Conservation (phyloP, 2,113 vertebrate genomes). For the Anser cygnoides region DNA sequence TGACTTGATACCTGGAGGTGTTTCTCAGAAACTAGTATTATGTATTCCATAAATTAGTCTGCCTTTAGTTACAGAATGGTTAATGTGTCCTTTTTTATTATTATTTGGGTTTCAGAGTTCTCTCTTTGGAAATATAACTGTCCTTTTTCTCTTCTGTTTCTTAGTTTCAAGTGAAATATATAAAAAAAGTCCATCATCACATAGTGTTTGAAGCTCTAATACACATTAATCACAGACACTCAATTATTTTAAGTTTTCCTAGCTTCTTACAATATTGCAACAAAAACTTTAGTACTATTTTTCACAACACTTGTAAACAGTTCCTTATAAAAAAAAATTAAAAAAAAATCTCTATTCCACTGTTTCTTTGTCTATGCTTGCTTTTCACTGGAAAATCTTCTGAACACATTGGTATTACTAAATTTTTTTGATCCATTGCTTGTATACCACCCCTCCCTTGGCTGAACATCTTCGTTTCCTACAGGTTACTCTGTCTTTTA, state of each 20-base stretch:
- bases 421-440: neutral
- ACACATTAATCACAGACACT: neutral
- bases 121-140: neutral
- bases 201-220: neutral
- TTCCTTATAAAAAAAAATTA: accelerated
- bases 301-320: neutral
- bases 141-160: neutral
- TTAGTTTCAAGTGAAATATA: neutral
- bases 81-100: neutral
- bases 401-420: neutral
- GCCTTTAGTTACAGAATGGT: neutral
- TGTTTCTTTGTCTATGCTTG: neutral
- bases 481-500: neutral
- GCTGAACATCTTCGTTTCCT: neutral
- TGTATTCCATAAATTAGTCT: neutral
- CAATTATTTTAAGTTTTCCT: neutral
- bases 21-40: neutral
- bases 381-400: neutral
- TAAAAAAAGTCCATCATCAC: neutral
- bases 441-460: neutral
- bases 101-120: neutral
- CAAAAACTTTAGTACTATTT: neutral
- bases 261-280: neutral
- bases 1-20: neutral
- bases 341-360: accelerated